Evolutionary conservation across 2,888 invertebrate species (phyloP), one percentile per base, ranked within the genome.

Genomic region (Heteromyza rotundicornis): DNA sequence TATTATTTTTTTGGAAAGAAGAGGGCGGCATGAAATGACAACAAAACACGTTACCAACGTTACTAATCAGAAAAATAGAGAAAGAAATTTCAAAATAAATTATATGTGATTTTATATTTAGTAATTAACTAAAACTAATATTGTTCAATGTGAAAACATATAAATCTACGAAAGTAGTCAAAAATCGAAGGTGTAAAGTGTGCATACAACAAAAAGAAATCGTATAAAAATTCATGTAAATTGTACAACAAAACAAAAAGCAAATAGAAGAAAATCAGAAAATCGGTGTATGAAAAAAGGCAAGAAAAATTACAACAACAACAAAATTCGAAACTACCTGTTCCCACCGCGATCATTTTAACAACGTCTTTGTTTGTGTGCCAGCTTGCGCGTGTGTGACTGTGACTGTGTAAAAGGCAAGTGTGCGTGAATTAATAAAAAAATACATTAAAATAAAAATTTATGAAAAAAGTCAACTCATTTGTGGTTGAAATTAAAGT

Each of bases 21-120:
- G 27, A 55, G 65, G 70, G 50, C 20, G 62, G 53, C 24, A 56
- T 56, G 56, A 27, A 49, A 54, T 20, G 59, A 64, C 68, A 64
- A 60, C 66, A 64, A 65, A 70, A 16, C 66, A 60, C 64, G 70
- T 70, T 70, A 56, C 70, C 64, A 70, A 68, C 67, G 70, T 70
- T 70, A 70, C 70, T 69, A 71, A 70, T 67, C 16, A 7, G 27
- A 10, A 27, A 2, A 49, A 49, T 1, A 49, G 22, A 49, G 22
- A 20, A 20, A 2, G 14, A 49, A 49, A 49, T 19, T 20, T 14
- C 5, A 17, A 20, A 1, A 17, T 14, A 20, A 7, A 49, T 20
- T 20, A 20, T 20, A 7, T 8, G 22, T 2, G 20, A 49, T 49
- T n/a, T n/a, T n/a, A n/a, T n/a, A n/a, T n/a, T n/a, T n/a, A n/a